Evolutionary conservation across 2,113 vertebrate species (phyloP), one percentile per base, ranked within the genome.

Genomic region (Elaphurus davidianus): DNA sequence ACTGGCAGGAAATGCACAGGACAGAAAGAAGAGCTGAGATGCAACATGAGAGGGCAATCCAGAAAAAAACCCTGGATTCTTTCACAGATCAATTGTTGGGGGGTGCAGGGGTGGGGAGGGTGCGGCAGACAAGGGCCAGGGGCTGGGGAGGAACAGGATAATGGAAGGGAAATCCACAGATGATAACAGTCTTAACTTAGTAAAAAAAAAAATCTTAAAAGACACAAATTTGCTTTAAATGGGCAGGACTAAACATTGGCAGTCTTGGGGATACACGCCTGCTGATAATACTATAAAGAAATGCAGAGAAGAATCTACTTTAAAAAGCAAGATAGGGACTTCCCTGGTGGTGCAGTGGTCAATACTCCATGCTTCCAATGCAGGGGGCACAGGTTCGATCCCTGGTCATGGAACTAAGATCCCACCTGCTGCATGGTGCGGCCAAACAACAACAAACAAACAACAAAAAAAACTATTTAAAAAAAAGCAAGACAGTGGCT

Each of bases 71-170:
- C 52, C 52, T 52, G 30, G 30, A 83, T 43, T 74, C 33, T 55
- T 91, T 60, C 36, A 83, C 8, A 90, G 83, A 55, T 47, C 90
- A 64, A 47, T 11, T 33, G 57, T 6, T 30, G n/a, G 17, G 25
- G 43, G 2, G 14, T 40, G 47, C 12, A 11, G 67, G 36, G n/a
- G 2, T 0, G 0, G 27, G n/a, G 40, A 40, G 12, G 19, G 50
- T 4, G 9, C 0, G 8, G 30, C 12, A 21, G 55, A 6, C n/a
- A 45, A 28, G 40, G 21, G 30, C 1, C 7, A n/a, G 45, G 45
- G 45, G 4, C 7, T 16, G 12, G 16, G 3, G 13, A 54, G 21
- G 27, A 9, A 19, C 16, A 30, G 8, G 5, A 14, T 1, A 36
- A 64, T 1, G 2, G 71, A 54, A 86, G 17, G 17, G 78, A 93